Conservation (phyloP, 2,797 vertebrate species). For the Ataeniobius toweri region DNA sequence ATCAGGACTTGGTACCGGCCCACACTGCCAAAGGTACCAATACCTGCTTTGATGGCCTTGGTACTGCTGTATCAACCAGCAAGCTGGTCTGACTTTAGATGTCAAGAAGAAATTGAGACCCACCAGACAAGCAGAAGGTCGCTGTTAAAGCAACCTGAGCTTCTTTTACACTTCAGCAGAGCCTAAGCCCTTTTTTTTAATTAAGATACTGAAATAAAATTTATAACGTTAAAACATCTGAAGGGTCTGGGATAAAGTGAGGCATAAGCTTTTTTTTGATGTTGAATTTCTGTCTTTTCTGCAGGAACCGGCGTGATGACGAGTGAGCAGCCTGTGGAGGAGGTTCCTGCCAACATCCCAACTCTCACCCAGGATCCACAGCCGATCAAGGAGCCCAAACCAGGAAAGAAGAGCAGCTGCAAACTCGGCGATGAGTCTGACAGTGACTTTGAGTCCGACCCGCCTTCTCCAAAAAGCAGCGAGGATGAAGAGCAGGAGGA, state of each 20-base stretch:
- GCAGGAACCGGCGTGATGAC: conserved; percentile 71
- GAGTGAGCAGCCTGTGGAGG: conserved; percentile 72
- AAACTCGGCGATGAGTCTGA: conserved; percentile 86
- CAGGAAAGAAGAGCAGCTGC: conserved; percentile 65
- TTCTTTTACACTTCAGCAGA: too few species aligned
- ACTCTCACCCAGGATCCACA: conserved; percentile 5
- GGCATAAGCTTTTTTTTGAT: too few species aligned
- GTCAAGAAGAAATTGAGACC: neutral
- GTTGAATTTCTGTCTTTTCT: conserved; percentile 17
- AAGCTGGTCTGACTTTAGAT: neutral
- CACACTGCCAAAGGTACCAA: neutral
- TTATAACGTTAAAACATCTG: neutral
- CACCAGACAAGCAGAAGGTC: neutral
- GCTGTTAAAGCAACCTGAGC: neutral
- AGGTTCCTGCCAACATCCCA: fast-evolving
- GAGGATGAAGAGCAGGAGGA: conserved; percentile 93
- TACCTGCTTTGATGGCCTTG: neutral
- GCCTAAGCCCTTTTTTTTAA: too few species aligned
- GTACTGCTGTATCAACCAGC: neutral
- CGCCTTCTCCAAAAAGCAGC: conserved; percentile 95
- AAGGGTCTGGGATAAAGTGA: neutral
- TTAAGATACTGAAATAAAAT: too few species aligned
- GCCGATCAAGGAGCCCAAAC: conserved; percentile 72
- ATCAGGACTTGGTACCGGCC: neutral
- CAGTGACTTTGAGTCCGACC: conserved; percentile 97